phyloP scores from a whole-genome alignment of 2,888 invertebrate genomes.

The Congeria kusceri region DNA sequence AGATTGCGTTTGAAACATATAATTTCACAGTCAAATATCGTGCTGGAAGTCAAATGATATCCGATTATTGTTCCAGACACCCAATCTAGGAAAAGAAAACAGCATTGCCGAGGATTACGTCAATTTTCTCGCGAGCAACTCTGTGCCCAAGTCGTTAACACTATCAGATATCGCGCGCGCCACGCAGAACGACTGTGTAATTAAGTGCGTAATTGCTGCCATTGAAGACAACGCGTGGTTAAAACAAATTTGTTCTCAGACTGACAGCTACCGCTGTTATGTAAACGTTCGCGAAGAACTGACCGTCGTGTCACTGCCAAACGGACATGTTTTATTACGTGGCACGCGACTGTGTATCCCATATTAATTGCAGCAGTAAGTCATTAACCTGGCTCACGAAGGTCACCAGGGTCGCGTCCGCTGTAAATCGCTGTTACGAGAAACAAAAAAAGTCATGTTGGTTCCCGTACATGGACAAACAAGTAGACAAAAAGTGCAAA shows the following conservation, averaged over 20 bases:
- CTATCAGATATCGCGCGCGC: slow-evolving; percentile 31
- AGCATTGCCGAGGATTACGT: slow-evolving; percentile 44
- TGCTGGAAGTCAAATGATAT: slow-evolving; percentile 60
- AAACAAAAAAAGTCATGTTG: slow-evolving; percentile 53
- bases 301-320: neutral
- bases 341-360: slow-evolving; percentile 58
- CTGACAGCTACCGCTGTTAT: too few species aligned
- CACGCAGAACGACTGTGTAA: neutral
- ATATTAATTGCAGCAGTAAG: slow-evolving; percentile 44
- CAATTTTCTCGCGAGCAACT: slow-evolving; percentile 14
- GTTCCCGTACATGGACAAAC: slow-evolving; percentile 39
- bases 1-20: slow-evolving; percentile 59
- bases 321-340: slow-evolving; percentile 6
- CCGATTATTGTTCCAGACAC: slow-evolving; percentile 60
- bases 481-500: slow-evolving; percentile 40
- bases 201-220: too few species aligned
- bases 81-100: slow-evolving; percentile 22
- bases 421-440: slow-evolving; percentile 61
- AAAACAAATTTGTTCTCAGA: too few species aligned
- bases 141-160: slow-evolving; percentile 48
- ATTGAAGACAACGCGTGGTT: too few species aligned
- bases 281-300: too few species aligned
- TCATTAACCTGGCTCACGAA: slow-evolving; percentile 66
- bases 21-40: slow-evolving; percentile 54
- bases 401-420: slow-evolving; percentile 65